Evolutionary conservation across 2,797 vertebrate genomes (phyloP).

Genomic region (Arnoldichthys spilopterus): DNA sequence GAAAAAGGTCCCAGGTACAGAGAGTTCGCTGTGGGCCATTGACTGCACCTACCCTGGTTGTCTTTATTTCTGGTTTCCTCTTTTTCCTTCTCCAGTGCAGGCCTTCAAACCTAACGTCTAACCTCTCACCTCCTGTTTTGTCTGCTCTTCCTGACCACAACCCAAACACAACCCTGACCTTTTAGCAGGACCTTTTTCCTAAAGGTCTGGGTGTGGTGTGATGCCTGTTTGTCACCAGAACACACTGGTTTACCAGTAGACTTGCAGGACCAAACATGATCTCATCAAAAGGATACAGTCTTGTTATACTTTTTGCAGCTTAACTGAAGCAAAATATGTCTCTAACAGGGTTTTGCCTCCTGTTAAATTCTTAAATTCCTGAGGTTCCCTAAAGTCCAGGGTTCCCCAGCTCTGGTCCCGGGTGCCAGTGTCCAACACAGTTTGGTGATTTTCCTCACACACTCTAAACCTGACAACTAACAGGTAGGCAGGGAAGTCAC

Average conservation of each 20-base stretch:
- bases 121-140: constrained; percentile 3
- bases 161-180: constrained; percentile 6
- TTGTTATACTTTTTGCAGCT: too few species aligned
- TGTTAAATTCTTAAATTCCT: too few species aligned
- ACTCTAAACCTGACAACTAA: too few species aligned
- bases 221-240: not conserved
- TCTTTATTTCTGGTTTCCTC: not conserved
- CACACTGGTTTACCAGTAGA: not conserved
- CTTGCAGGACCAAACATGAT: too few species aligned
- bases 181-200: not conserved
- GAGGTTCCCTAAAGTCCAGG: too few species aligned
- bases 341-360: too few species aligned
- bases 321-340: too few species aligned
- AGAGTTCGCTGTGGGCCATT: not conserved
- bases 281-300: too few species aligned
- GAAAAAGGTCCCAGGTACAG: constrained; percentile 24
- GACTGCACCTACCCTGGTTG: not conserved
- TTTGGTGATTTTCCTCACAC: too few species aligned
- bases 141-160: constrained; percentile 22
- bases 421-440: too few species aligned
- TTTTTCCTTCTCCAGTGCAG: constrained; percentile 32
- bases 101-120: constrained; percentile 10
- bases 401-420: too few species aligned
- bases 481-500: too few species aligned
- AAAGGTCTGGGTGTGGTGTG: not conserved